These are phyloP conservation scores for Eupelmus urozonus DNA, from an alignment of 2,888 invertebrate genomes.

Conservation along the genomic window DNA sequence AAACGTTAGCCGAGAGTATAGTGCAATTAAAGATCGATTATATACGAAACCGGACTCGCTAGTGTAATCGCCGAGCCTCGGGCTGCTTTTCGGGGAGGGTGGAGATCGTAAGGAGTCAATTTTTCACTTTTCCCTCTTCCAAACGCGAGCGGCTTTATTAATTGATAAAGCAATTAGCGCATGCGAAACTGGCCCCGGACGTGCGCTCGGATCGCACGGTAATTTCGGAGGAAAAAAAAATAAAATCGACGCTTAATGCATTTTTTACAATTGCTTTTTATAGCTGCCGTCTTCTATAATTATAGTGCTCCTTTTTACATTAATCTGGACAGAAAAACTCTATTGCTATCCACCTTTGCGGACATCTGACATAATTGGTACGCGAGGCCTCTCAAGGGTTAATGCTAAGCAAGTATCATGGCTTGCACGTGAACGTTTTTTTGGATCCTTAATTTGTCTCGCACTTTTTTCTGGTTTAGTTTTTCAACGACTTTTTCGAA, in stretches of 20 bases:
- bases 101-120: conserved; percentile 2
- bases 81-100: not conserved
- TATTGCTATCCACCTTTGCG: not conserved
- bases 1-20: not conserved
- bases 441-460: not conserved
- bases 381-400: not conserved
- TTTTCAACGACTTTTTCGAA: not conserved
- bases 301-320: not conserved
- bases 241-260: no score
- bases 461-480: not conserved
- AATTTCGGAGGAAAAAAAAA: no score
- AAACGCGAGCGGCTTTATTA: not conserved
- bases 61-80: not conserved
- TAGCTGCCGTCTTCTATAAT: not conserved
- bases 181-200: no score
- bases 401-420: not conserved
- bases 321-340: not conserved
- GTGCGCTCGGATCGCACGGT: no score
- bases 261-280: no score
- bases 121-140: not conserved
- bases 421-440: not conserved
- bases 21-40: conserved; percentile 27
- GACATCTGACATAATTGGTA: not conserved
- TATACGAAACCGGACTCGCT: conserved; percentile 6
- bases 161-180: no score